phyloP scores from a whole-genome alignment of 2,888 invertebrate species.

The Rotaria magnacalcarata region DNA sequence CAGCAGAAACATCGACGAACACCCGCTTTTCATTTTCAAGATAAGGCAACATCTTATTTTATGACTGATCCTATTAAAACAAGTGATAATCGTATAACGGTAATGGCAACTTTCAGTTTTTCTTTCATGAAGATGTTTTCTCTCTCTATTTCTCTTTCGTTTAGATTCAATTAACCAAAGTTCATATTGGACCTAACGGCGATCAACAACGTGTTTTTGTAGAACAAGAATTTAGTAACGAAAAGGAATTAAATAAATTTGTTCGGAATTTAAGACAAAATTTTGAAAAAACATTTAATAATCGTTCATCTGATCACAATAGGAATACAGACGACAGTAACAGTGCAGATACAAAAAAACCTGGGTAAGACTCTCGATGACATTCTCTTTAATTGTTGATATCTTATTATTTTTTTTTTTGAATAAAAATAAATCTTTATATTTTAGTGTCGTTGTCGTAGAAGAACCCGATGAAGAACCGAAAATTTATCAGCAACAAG shows the following conservation, averaged over 20 bases:
- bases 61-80: slow-evolving; percentile 13
- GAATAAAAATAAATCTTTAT: too few relatives aligned
- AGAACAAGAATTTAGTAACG: slow-evolving; percentile 46
- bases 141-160: not conserved
- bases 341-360: not conserved
- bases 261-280: slow-evolving; percentile 43
- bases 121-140: not conserved
- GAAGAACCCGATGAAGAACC: slow-evolving; percentile 46
- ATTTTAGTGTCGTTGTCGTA: slow-evolving; percentile 43
- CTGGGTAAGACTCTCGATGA: slow-evolving; percentile 2
- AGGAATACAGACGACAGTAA: not conserved
- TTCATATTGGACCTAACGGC: slow-evolving; percentile 44
- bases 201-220: slow-evolving; percentile 45
- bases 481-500: slow-evolving; percentile 42
- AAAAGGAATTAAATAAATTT: slow-evolving; percentile 43
- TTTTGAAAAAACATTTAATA: slow-evolving; percentile 41
- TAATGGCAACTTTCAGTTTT: not conserved
- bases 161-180: slow-evolving; percentile 44
- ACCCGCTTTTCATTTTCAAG: not conserved
- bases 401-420: too few relatives aligned
- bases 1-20: not conserved
- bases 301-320: not conserved
- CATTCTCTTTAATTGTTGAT: not conserved
- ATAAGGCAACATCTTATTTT: not conserved
- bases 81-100: not conserved